Evolutionary conservation across 1,140 invertebrate species (phyloP), one percentile per base, ranked within the genome.

Genomic region (Spodoptera frugiperda): DNA sequence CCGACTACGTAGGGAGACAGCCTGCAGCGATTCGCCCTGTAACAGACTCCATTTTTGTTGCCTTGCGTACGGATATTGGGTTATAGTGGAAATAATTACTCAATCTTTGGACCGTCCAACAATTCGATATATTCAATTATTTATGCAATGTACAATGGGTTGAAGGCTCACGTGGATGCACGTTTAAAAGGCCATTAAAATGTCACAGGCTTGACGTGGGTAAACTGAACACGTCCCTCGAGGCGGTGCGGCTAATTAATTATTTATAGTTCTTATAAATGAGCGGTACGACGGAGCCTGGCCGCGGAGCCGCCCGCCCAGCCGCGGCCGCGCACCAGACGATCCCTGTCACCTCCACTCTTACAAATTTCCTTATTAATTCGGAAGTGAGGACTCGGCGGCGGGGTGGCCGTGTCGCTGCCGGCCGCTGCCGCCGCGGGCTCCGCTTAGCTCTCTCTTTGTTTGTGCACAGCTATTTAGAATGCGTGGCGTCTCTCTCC

Each of bases 141-240:
- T 84, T 71, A 85, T 76, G 30, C 76, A 44, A 78, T 67, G 48
- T 75, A 80, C 63, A 71, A 80, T 77, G 76, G 79, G 57, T 72
- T 21, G 76, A 71, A 76, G 70, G 78, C 75, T 84, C 81, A 81
- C 85, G 83, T 85, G 79, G 84, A 83, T 83, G 73, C 83, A 81
- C 84, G 83, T 86, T 91, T 87, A 88, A 88, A 88, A 88, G 83
- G 83, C 84, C 87, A 88, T 91, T 91, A 88, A 90, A 91, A 89
- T 89, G 88, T 89, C 87, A 89, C 87, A 78, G 80, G 82, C 79
- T 84, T 88, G 87, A 89, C 84, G 82, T 84, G 85, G 85, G 84
- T 87, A 86, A 85, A 87, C 81, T 82, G 84, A 81, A 81, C 80
- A 81, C 72, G 77, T 82, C 74, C 81, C 79, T 78, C 82, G 76